phyloP scores from a whole-genome alignment of 2,888 invertebrate genomes.

The Argyra leucocephala region DNA sequence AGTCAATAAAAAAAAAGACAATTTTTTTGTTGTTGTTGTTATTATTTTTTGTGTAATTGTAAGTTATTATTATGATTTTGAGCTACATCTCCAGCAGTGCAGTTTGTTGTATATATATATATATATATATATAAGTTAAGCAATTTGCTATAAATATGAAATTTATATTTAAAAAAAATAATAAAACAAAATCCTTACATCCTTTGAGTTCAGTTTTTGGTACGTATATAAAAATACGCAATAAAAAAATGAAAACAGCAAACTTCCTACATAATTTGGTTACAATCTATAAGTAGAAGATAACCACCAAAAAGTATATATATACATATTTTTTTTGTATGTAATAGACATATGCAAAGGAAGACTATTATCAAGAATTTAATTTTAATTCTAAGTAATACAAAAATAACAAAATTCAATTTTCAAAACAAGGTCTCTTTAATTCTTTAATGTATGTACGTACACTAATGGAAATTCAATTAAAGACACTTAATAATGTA shows the following conservation, averaged over 20 bases:
- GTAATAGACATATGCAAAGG: too few species aligned
- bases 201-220: too few species aligned
- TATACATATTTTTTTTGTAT: too few species aligned
- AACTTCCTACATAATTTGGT: constrained; percentile 6
- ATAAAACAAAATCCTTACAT: too few species aligned
- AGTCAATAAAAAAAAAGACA: background rate
- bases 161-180: background rate
- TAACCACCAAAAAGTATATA: background rate
- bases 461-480: too few species aligned
- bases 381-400: background rate
- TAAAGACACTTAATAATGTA: too few species aligned
- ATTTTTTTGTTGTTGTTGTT: too few species aligned
- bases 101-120: background rate
- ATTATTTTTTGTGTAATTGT: background rate
- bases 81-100: background rate
- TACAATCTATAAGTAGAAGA: background rate
- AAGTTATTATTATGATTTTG: background rate
- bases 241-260: background rate
- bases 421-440: too few species aligned
- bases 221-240: background rate
- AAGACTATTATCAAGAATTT: constrained; percentile 3
- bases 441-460: too few species aligned
- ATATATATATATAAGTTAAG: background rate
- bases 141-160: constrained; percentile 2
- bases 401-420: background rate